Conservation (phyloP, 2,113 vertebrate species). For the Noctilio leporinus region DNA sequence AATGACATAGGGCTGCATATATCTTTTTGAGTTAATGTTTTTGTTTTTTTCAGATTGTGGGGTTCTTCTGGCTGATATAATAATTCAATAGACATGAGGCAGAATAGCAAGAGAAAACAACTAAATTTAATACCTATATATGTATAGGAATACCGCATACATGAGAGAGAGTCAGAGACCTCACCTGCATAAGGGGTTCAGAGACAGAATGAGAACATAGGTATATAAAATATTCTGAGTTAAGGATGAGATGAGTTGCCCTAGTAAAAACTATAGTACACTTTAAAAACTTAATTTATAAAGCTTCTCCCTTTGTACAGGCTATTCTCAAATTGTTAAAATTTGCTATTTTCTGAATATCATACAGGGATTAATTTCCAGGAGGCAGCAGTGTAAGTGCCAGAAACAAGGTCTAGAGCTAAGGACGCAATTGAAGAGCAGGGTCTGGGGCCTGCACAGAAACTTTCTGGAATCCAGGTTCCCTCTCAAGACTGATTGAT, state of each 20-base stretch:
- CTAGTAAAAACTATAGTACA: not conserved
- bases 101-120: not conserved
- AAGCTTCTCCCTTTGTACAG: not conserved
- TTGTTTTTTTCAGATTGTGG: not conserved
- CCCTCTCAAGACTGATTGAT: not conserved
- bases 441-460: not conserved
- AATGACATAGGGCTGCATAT: not conserved
- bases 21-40: not conserved
- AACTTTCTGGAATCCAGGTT: not conserved
- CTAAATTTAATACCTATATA: not conserved
- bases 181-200: not conserved
- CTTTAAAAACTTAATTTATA: slow-evolving; percentile 10
- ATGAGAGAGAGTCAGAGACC: not conserved
- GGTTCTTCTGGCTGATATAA: not conserved
- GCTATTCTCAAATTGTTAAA: not conserved
- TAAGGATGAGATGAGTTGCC: not conserved
- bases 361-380: slow-evolving; percentile 8
- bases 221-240: not conserved
- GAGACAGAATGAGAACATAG: not conserved
- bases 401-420: not conserved
- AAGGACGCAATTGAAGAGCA: not conserved
- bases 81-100: not conserved
- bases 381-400: not conserved
- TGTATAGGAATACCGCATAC: not conserved
- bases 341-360: slow-evolving; percentile 9